Evolutionary conservation across 2,113 vertebrate genomes (phyloP).

Genomic region (Anas platyrhynchos): DNA sequence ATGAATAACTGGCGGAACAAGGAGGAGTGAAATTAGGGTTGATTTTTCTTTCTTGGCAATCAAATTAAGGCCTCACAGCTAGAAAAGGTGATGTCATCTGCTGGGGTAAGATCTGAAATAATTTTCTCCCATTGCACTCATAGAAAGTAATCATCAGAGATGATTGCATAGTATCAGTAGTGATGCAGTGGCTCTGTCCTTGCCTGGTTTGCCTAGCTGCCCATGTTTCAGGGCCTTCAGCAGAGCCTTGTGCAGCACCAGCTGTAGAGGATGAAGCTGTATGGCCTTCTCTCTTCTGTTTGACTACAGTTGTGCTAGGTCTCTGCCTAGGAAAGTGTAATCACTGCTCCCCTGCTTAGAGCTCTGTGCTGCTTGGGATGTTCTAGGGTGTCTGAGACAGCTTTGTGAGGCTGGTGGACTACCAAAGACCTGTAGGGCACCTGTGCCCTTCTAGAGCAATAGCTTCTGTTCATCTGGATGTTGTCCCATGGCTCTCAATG

Average conservation of each 20-base stretch:
- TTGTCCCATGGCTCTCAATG: neutral
- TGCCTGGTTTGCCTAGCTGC: fast-evolving
- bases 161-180: neutral
- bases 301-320: neutral
- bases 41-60: neutral
- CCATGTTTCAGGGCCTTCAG: fast-evolving
- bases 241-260: neutral
- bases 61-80: neutral
- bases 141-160: neutral
- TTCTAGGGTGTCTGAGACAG: neutral
- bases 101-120: neutral
- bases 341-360: neutral
- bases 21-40: neutral
- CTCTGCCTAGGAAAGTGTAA: neutral
- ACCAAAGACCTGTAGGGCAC: neutral
- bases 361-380: neutral
- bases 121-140: neutral
- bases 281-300: neutral
- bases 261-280: neutral
- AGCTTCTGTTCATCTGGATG: neutral
- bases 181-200: neutral
- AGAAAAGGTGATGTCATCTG: neutral
- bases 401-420: neutral
- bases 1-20: neutral
- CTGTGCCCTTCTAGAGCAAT: neutral